Percentiles rank a stretch among this genome's conserved stretches.
Evolutionary conservation across 2,113 vertebrate species (phyloP).

Genomic region (Pagrus major): DNA sequence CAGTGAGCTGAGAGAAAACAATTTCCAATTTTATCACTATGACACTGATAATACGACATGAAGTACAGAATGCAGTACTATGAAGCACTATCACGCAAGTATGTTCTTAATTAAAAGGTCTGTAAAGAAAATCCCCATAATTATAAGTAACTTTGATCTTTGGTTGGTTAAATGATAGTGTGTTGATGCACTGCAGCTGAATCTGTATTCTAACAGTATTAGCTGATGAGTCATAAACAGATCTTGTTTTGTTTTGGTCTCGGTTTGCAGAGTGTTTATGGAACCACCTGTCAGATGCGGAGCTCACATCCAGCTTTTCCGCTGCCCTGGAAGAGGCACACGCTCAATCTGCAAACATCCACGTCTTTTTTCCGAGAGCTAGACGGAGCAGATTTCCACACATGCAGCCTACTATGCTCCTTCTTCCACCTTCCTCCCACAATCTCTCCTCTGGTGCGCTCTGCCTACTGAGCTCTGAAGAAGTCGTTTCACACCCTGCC

Average conservation of each 20-base stretch:
- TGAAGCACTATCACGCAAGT: not conserved
- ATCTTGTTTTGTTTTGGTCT: constrained; percentile 7
- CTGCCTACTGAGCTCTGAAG: constrained; percentile 62
- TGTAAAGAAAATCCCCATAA: not conserved
- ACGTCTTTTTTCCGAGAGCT: constrained; percentile 6
- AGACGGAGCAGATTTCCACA: constrained; percentile 52
- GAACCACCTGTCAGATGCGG: constrained; percentile 32
- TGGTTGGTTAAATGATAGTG: not conserved
- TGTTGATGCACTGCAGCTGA: not conserved
- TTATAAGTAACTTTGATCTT: not conserved
- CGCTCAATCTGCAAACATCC: constrained; percentile 25
- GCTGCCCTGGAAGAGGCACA: constrained; percentile 13
- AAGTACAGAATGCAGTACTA: not conserved
- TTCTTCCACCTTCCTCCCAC: constrained; percentile 64
- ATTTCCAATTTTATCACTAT: not conserved
- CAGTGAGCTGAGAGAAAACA: not conserved
- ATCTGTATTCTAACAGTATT: not conserved
- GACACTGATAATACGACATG: not conserved
- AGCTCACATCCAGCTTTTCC: constrained; percentile 24
- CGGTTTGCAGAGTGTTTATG: constrained; percentile 13
- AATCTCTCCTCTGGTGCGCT: constrained; percentile 35
- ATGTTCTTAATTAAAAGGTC: not conserved
- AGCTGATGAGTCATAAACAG: constrained; percentile 10
- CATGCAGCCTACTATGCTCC: constrained; percentile 44
- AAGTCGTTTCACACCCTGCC: constrained; percentile 62